Evolutionary conservation across 2,797 vertebrate species (phyloP), one percentile per base, ranked within the genome.

Genomic region (Lepilemur ruficaudatus): DNA sequence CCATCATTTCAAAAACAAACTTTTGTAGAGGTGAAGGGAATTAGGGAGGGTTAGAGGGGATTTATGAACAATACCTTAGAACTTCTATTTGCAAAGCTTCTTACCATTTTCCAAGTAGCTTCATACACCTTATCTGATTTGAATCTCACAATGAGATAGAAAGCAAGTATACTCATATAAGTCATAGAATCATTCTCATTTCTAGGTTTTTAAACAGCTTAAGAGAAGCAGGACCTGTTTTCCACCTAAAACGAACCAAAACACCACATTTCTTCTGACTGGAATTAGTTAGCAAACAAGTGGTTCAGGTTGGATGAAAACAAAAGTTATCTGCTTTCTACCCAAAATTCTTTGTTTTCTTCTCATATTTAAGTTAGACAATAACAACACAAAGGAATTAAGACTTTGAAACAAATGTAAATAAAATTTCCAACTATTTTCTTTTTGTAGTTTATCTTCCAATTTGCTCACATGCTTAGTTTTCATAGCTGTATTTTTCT

Each of bases 401-500:
- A 48, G 78, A 93, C 20, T 80, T 0, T 80, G 30, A 82, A 86
- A 70, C 22, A 80, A n/a, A 55, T 12, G n/a, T 76, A 84, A 94
- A 91, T 80, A 89, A 89, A 79, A 61, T n/a, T 5, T 14, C 11
- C 28, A 84, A 81, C 4, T 48, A 22, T 17, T 76, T 57, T 48
- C 30, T 72, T 89, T 95, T 48, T 79, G 32, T 65, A 88, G 69
- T 67, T 46, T 91, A 32, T 50, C 32, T 94, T 78, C 32, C 59
- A 95, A 23, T 69, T 94, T 86, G 30, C 73, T 28, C 94, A 46
- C 18, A 32, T 48, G 59, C 41, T 96, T 78, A 48, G 69, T 93
- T 96, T 88, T 63, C 70, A 96, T 17, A 78, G 79, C 52, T 96
- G 4, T 78, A 88, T 63, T 95, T 86, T 73, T n/a, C 30, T 90